phyloP scores from a whole-genome alignment of 2,113 vertebrate genomes.

The Gobius niger region DNA sequence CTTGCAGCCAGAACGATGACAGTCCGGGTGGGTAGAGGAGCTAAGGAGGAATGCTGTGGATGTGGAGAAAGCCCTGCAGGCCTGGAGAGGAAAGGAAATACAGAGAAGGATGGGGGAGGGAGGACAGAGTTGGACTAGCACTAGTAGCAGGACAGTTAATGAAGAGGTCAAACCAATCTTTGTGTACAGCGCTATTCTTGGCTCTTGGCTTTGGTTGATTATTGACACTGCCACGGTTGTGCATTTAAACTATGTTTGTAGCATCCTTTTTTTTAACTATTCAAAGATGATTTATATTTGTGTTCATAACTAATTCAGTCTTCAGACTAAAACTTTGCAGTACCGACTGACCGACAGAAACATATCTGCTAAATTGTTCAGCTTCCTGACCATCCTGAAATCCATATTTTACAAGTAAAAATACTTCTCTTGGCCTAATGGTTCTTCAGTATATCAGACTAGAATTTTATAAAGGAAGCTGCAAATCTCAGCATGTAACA shows the following conservation, averaged over 20 bases:
- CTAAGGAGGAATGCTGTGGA: conserved; percentile 41
- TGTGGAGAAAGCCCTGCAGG: conserved; percentile 60
- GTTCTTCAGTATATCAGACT: too few relatives aligned
- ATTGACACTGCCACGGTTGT: background rate
- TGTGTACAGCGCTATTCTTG: conserved; percentile 19
- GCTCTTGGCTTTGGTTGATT: conserved; percentile 31
- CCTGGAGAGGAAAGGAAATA: conserved; percentile 40
- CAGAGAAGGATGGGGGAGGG: conserved; percentile 48
- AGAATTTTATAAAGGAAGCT: too few relatives aligned
- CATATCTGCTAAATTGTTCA: too few relatives aligned
- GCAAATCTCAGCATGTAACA: too few relatives aligned
- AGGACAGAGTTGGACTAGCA: conserved; percentile 19
- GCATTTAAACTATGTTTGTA: background rate
- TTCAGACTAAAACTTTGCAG: too few relatives aligned
- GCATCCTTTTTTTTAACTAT: background rate
- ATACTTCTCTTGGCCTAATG: too few relatives aligned
- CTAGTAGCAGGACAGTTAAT: conserved; percentile 38
- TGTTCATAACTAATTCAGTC: too few relatives aligned
- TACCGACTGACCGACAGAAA: too few relatives aligned
- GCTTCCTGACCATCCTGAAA: too few relatives aligned
- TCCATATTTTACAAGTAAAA: too few relatives aligned
- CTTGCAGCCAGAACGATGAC: conserved; percentile 40
- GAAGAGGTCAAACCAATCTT: conserved; percentile 51
- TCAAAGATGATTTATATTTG: too few relatives aligned
- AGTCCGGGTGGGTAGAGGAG: conserved; percentile 49